phyloP scores from a whole-genome alignment of 2,113 vertebrate species.

The Boleophthalmus pectinirostris region DNA sequence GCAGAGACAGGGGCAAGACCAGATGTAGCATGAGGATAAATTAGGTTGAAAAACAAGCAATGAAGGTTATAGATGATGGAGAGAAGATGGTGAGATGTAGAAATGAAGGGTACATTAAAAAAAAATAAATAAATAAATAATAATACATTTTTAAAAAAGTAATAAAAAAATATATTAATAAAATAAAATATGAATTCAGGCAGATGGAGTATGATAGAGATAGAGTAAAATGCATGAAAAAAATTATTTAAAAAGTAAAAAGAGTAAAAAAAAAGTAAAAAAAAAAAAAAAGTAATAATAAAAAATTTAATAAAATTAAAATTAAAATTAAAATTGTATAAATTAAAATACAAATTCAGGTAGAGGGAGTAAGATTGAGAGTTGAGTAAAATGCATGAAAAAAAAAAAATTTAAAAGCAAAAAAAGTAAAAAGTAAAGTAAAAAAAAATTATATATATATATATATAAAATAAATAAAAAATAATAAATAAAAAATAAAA shows the following conservation, averaged over 20 bases:
- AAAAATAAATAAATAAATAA: conserved; percentile 10
- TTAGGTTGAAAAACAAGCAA: conserved; percentile 3
- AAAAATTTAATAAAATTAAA: not conserved
- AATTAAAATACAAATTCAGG: conserved; percentile 1
- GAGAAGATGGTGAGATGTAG: not conserved
- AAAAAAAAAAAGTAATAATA: too few species aligned
- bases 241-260: not conserved
- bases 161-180: not conserved
- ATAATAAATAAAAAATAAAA: not conserved
- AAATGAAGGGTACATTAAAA: not conserved
- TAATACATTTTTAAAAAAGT: too few species aligned
- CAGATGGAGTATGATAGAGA: too few species aligned
- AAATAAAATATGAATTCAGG: conserved; percentile 3
- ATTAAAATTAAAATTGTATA: too few species aligned
- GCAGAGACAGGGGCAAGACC: conserved; percentile 2
- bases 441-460: too few species aligned
- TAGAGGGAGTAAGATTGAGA: too few species aligned
- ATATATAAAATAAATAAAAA: too few species aligned
- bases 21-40: not conserved
- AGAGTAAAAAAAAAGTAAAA: too few species aligned
- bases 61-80: conserved; percentile 11
- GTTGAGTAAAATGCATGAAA: too few species aligned
- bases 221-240: too few species aligned
- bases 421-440: too few species aligned
- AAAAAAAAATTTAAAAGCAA: not conserved